These are phyloP conservation scores for Siderastrea siderea DNA, from an alignment of 92 coral and sea anemone genomes.

Conservation along the genomic window DNA sequence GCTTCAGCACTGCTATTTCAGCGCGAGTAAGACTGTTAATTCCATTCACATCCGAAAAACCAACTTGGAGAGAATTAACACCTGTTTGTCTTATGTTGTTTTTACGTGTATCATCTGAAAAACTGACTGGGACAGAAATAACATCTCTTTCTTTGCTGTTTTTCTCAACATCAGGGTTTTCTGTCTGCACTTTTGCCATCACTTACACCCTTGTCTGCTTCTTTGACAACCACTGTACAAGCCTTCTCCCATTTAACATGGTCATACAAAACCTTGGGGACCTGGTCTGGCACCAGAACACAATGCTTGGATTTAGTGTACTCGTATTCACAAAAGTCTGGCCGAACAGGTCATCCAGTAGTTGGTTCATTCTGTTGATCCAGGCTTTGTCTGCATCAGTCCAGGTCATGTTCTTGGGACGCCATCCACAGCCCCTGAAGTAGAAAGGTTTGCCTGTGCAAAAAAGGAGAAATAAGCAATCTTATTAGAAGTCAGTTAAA, in stretches of 20 bases:
- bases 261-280: neutral
- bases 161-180: neutral
- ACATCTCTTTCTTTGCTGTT: too few species aligned
- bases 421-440: constrained; percentile 20
- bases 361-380: constrained; percentile 8
- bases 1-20: neutral
- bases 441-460: neutral
- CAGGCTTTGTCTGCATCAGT: constrained; percentile 3
- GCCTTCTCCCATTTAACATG: constrained; percentile 20
- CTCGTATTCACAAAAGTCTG: constrained; percentile 10
- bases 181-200: neutral
- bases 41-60: neutral
- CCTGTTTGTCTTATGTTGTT: too few species aligned
- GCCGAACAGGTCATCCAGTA: constrained; percentile 18
- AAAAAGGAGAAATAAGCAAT: too few species aligned
- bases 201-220: neutral
- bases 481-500: too few species aligned
- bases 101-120: too few species aligned
- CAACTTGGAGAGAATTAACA: neutral
- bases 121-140: too few species aligned
- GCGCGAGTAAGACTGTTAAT: neutral
- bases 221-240: neutral
- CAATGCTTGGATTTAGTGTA: neutral
- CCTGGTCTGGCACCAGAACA: constrained; percentile 21
- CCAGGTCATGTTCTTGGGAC: constrained; percentile 11